phyloP scores from a whole-genome alignment of 2,888 invertebrate species.

The Bhutanitis thaidina region DNA sequence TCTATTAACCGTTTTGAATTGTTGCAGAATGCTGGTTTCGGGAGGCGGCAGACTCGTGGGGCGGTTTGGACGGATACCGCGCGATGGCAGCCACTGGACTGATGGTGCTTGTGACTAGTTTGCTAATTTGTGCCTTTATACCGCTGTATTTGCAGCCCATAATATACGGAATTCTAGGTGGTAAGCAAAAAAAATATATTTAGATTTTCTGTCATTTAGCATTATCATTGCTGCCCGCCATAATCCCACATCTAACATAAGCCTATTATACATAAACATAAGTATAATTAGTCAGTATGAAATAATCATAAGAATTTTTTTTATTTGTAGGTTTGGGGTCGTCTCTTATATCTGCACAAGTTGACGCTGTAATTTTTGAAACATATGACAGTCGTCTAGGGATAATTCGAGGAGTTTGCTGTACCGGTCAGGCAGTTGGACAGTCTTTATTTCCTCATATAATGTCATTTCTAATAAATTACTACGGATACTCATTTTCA shows the following conservation, averaged over 20 bases:
- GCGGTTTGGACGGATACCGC: slow-evolving; percentile 57
- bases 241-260: too few relatives aligned
- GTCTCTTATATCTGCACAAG: slow-evolving; percentile 67
- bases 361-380: slow-evolving; percentile 70
- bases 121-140: slow-evolving; percentile 52
- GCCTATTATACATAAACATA: too few relatives aligned
- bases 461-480: slow-evolving; percentile 54
- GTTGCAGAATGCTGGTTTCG: slow-evolving; percentile 73
- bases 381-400: slow-evolving; percentile 64
- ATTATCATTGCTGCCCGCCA: too few relatives aligned
- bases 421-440: slow-evolving; percentile 68
- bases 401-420: slow-evolving; percentile 57
- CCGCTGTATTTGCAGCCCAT: slow-evolving; percentile 51
- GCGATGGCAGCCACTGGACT: slow-evolving; percentile 60
- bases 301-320: too few relatives aligned
- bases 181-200: slow-evolving; percentile 34
- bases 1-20: background rate
- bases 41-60: slow-evolving; percentile 73
- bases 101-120: slow-evolving; percentile 43
- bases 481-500: slow-evolving; percentile 56
- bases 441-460: slow-evolving; percentile 68
- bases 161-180: slow-evolving; percentile 60
- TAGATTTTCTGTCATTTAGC: too few relatives aligned
- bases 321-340: slow-evolving; percentile 64
- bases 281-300: too few relatives aligned